These are phyloP conservation scores for Acrossocheilus wenchowensis DNA, from an alignment of 2,797 vertebrate species.

Conservation along the genomic window DNA sequence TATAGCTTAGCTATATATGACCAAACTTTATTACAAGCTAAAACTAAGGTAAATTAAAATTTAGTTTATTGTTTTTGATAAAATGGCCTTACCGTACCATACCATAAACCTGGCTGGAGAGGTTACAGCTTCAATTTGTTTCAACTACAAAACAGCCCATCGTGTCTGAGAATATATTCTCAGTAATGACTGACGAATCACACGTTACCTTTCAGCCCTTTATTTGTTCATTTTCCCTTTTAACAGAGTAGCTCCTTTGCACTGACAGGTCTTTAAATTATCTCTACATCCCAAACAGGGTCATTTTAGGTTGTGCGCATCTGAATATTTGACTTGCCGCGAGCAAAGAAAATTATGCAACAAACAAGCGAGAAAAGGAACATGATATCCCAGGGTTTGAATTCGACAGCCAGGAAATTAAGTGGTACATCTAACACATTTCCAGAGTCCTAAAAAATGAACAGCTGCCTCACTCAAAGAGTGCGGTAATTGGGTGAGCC, in stretches of 20 bases:
- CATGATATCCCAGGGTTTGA: constrained; percentile 50
- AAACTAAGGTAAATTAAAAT: not conserved
- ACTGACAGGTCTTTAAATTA: constrained; percentile 19
- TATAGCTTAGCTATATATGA: not conserved
- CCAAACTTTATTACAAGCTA: not conserved
- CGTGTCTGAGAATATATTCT: not conserved
- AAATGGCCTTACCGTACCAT: not conserved
- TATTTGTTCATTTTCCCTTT: not conserved
- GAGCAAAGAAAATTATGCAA: constrained; percentile 43
- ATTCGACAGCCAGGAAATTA: constrained; percentile 50
- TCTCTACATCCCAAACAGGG: constrained; percentile 18
- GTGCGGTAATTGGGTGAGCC: constrained; percentile 52
- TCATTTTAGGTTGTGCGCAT: not conserved
- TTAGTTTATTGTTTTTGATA: not conserved
- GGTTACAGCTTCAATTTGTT: not conserved
- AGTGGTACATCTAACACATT: constrained; percentile 60
- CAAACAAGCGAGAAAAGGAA: constrained; percentile 8
- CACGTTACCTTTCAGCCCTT: not conserved
- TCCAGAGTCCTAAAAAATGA: constrained; percentile 47
- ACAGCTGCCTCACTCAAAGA: constrained; percentile 54
- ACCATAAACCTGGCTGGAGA: not conserved
- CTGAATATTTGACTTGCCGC: constrained; percentile 23
- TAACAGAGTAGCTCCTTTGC: constrained; percentile 22
- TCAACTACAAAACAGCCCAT: not conserved
- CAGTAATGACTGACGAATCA: not conserved